Base-by-base conservation (phyloP, 2,113 vertebrate species). In the Carlito syrichta region DNA sequence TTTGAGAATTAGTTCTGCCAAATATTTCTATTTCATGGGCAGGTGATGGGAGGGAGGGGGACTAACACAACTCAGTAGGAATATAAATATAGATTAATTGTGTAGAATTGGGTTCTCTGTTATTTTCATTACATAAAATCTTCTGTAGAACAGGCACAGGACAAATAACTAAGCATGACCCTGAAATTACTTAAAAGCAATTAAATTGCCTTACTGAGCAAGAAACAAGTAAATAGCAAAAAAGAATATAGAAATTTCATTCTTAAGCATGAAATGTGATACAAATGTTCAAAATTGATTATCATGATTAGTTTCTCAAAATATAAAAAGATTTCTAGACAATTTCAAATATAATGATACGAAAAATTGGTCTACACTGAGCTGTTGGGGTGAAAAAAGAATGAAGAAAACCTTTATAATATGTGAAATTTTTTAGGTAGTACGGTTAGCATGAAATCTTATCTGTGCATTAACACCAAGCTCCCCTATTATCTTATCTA, bases 181-280 rank as follows among this genome's bases (percentile, higher is more conserved):
- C 85, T 96, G 74, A 96, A 92, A 96, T 89, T 96, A 85, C 50
- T 71, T 69, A 14, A 95, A 97, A 94, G 62, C 56, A 96, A 92
- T 95, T 96, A 91, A 82, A 86, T n/a, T 89, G 27, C 25, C 22
- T 84, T 58, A 84, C 17, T 66, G 52, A 83, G 23, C 7, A 38
- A 68, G 27, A 83, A 84, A 81, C 89, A 86, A 79, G 19, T 27
- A 63, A 90, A 88, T 9, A 60, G 4, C 92, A 32, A 95, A 76
- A 54, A 32, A n/a, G 43, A 78, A 85, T 35, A 92, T 3, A 85
- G 32, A 52, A 66, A 95, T 78, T 82, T 86, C 35, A 56, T 40
- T 81, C 8, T 66, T 63, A 89, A 94, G 25, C 20, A 90, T 83
- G 30, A 56, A 85, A 58, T 9, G 10, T 62, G 25, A 78, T 66